These are phyloP conservation scores for Sporophila hypoxantha DNA, from an alignment of 2,113 vertebrate genomes.

Conservation along the genomic window DNA sequence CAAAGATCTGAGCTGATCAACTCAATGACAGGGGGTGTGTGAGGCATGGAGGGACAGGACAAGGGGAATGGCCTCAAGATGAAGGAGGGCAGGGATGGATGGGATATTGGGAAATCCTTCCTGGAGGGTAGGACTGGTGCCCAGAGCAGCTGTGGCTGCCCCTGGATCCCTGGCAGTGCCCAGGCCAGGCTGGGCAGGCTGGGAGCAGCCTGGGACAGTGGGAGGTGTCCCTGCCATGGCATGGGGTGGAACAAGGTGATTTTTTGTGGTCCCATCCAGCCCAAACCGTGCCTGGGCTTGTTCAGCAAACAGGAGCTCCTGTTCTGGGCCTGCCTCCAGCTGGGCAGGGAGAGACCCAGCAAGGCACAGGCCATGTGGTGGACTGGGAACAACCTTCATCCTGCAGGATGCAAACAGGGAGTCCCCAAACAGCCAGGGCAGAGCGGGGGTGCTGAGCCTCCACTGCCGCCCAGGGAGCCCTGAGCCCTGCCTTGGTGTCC, in stretches of 20 bases:
- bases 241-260: neutral
- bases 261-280: neutral
- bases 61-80: neutral
- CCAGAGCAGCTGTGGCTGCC: neutral
- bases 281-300: neutral
- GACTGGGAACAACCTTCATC: neutral
- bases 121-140: no score
- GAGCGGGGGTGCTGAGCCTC: neutral
- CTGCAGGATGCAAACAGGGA: rapidly evolving
- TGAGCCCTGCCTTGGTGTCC: neutral
- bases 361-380: rapidly evolving
- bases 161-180: neutral
- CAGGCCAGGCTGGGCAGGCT: neutral
- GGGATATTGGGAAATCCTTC: neutral
- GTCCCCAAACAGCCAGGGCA: rapidly evolving
- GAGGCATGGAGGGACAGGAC: neutral
- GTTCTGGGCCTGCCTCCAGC: neutral
- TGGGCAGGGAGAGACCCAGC: neutral
- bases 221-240: neutral
- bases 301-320: neutral
- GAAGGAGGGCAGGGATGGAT: neutral
- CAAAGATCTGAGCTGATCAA: neutral
- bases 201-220: neutral
- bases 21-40: no score
- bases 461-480: rapidly evolving